Conservation (phyloP, 2,113 vertebrate genomes). For the Myotis brandtii region DNA sequence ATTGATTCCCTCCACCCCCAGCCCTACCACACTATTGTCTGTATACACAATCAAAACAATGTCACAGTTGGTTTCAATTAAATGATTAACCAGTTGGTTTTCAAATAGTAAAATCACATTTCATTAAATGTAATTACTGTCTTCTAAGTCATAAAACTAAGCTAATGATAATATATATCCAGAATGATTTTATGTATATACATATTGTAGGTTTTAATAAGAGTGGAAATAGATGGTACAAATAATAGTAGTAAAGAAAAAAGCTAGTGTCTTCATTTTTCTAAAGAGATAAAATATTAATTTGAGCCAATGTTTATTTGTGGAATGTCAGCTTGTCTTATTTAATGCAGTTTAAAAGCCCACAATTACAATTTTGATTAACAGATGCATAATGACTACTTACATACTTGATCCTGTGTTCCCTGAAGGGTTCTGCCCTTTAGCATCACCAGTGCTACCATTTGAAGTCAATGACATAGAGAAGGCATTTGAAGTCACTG, state of each 20-base stretch:
- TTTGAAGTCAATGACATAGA: neutral
- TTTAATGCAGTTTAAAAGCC: neutral
- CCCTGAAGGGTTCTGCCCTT: neutral
- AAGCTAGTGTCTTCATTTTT: neutral
- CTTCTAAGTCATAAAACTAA: neutral
- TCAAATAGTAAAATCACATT: slow-evolving; percentile 13
- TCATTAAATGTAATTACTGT: slow-evolving; percentile 3
- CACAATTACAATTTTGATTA: neutral
- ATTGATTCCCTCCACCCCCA: too few relatives aligned
- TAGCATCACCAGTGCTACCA: neutral
- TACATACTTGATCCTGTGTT: neutral
- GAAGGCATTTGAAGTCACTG: neutral
- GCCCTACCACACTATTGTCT: too few relatives aligned
- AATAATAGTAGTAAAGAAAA: neutral
- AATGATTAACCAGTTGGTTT: neutral
- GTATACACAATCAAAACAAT: neutral
- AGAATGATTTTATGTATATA: neutral
- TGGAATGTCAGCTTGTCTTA: neutral
- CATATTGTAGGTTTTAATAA: neutral
- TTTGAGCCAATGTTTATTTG: neutral
- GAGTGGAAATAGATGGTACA: neutral
- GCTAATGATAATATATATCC: neutral
- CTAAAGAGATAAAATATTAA: neutral
- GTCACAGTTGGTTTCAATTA: neutral
- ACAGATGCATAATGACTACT: neutral